Conservation (phyloP, 30 jellyfish, hydroid and myxozoan species). For the Turritopsis rubra region DNA sequence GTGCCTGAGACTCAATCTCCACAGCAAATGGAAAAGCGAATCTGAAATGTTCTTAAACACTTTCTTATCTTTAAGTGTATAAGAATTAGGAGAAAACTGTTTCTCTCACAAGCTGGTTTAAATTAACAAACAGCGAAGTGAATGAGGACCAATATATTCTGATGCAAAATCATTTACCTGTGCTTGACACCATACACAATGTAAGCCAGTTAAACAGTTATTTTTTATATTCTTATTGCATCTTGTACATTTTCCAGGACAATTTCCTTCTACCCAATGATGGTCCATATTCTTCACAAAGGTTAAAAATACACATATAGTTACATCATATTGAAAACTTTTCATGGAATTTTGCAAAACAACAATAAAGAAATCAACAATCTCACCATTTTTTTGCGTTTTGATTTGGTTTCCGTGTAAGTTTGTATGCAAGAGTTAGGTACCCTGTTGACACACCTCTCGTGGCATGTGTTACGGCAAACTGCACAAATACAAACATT, state of each 20-base stretch:
- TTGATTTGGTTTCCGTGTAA: conserved; percentile 57
- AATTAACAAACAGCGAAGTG: not conserved
- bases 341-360: not conserved
- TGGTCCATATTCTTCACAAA: conserved; percentile 64
- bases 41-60: no score
- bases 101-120: not conserved
- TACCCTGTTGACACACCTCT: conserved; percentile 78
- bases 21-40: no score
- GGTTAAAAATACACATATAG: not conserved
- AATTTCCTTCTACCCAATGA: conserved; percentile 92
- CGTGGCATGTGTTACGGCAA: conserved; percentile 87
- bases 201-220: conserved; percentile 85
- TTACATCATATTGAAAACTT: not conserved
- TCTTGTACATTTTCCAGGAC: conserved; percentile 87
- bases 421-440: conserved; percentile 93
- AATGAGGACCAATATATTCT: not conserved
- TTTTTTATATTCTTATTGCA: conserved; percentile 67
- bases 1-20: not conserved
- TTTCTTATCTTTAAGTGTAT: no score
- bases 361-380: not conserved
- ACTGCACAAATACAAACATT: conserved; percentile 35
- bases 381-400: conserved; percentile 54
- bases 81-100: not conserved
- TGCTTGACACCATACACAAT: conserved; percentile 93
- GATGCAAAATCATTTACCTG: conserved; percentile 46